A percentile compares a stretch with the other conserved stretches of the same genome.
phyloP scores from a whole-genome alignment of 2,888 invertebrate species.

The Antheraea assamensis region DNA sequence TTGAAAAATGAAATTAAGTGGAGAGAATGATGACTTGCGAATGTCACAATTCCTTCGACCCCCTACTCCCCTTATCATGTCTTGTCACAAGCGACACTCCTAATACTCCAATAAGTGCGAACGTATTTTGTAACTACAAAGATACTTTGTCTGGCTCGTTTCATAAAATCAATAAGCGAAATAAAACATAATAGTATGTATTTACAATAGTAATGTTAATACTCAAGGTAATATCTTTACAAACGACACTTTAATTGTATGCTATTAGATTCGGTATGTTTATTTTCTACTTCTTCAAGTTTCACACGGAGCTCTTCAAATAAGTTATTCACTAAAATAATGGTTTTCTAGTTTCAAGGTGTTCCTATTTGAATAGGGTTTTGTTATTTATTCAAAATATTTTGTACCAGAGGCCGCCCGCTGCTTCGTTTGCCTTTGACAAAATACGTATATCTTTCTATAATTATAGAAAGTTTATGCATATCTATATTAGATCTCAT shows the following conservation, averaged over 20 bases:
- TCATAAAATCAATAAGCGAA: background rate
- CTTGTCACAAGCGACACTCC: no score
- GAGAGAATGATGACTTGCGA: no score
- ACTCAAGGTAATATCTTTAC: background rate
- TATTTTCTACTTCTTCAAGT: background rate
- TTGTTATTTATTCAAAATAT: background rate
- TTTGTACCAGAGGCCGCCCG: no score
- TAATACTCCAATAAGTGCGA: no score
- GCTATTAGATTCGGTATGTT: constrained; percentile 1
- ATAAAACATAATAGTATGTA: background rate
- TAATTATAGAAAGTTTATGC: no score
- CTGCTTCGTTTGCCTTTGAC: no score
- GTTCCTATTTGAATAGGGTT: background rate
- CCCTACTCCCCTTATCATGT: no score
- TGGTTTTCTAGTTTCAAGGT: background rate
- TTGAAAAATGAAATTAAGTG: no score
- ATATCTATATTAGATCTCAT: no score
- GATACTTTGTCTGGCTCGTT: background rate
- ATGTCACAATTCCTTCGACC: no score
- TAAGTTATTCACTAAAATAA: background rate
- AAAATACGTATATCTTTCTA: no score
- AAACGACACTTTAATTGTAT: background rate
- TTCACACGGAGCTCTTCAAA: background rate
- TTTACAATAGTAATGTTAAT: background rate
- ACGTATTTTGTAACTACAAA: background rate